Evolutionary conservation across 64 coral and sea anemone genomes (phyloP).

Genomic region (Stichodactyla mertensii): DNA sequence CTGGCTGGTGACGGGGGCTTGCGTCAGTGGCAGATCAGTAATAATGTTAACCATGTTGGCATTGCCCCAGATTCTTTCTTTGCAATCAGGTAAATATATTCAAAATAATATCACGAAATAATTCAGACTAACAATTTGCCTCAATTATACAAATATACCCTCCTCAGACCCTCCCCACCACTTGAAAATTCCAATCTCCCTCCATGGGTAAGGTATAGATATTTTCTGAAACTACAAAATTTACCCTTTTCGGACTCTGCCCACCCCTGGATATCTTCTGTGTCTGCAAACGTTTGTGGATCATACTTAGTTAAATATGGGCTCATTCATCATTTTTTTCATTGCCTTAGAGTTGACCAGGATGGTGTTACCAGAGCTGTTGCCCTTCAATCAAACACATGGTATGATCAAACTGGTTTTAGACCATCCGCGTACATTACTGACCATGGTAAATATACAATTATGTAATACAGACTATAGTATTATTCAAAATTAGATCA

Average conservation of each 20-base stretch:
- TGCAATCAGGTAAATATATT: constrained; percentile 57
- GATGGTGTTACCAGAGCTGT: constrained; percentile 23
- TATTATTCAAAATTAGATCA: too few relatives aligned
- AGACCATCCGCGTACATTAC: constrained; percentile 39
- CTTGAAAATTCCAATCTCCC: not conserved
- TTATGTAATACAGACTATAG: too few relatives aligned
- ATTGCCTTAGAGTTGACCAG: constrained; percentile 38
- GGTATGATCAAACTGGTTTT: constrained; percentile 51
- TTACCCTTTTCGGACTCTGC: not conserved
- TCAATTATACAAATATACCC: not conserved
- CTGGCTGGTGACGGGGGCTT: constrained; percentile 84
- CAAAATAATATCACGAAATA: too few relatives aligned
- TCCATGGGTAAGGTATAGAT: not conserved
- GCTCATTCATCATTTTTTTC: not conserved
- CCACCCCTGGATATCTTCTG: too few relatives aligned
- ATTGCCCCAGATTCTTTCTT: constrained; percentile 88
- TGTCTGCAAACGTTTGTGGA: not conserved
- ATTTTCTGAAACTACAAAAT: not conserved
- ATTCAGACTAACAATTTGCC: too few relatives aligned
- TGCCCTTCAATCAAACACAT: constrained; percentile 58
- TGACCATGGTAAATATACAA: constrained; percentile 40
- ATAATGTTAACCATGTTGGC: constrained; percentile 55
- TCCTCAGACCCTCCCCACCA: not conserved
- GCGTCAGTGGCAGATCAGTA: constrained; percentile 80
- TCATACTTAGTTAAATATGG: not conserved